A percentile compares a stretch with the other conserved stretches of the same genome.
Evolutionary conservation across 2,797 vertebrate genomes (phyloP).

Genomic region (Anabacerthia variegaticeps): DNA sequence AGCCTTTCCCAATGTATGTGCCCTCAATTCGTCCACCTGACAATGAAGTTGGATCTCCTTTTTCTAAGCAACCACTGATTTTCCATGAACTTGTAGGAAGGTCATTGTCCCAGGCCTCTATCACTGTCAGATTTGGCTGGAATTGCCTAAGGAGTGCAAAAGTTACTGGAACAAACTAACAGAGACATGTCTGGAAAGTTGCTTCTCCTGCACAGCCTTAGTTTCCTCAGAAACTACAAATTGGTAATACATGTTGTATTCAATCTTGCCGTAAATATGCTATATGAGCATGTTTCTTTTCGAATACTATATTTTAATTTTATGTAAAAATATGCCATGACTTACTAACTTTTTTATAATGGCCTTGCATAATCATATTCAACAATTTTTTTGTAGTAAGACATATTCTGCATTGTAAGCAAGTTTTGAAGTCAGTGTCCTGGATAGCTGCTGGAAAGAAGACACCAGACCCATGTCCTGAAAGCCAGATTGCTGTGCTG

Average conservation of each 20-base stretch:
- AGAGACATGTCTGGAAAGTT: background rate
- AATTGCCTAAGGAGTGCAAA: background rate
- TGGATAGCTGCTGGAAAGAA: background rate
- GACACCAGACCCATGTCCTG: background rate
- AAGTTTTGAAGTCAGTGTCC: background rate
- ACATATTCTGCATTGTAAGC: background rate
- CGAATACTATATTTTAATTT: conserved; percentile 14
- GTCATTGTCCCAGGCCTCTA: background rate
- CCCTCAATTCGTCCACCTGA: background rate
- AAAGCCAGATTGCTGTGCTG: background rate
- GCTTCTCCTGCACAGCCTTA: background rate
- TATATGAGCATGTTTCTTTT: background rate
- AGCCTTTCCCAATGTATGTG: accelerated
- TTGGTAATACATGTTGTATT: background rate
- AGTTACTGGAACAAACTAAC: background rate
- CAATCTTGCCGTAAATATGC: background rate
- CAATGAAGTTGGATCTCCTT: background rate
- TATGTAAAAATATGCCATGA: conserved; percentile 1
- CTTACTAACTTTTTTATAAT: background rate
- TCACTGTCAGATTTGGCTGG: background rate
- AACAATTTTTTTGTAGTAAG: background rate
- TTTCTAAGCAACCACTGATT: background rate
- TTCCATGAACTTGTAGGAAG: background rate
- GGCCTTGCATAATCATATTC: background rate
- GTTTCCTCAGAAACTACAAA: background rate